These are phyloP conservation scores for Apotomis betuletana DNA, from an alignment of 2,888 invertebrate species.

Conservation along the genomic window DNA sequence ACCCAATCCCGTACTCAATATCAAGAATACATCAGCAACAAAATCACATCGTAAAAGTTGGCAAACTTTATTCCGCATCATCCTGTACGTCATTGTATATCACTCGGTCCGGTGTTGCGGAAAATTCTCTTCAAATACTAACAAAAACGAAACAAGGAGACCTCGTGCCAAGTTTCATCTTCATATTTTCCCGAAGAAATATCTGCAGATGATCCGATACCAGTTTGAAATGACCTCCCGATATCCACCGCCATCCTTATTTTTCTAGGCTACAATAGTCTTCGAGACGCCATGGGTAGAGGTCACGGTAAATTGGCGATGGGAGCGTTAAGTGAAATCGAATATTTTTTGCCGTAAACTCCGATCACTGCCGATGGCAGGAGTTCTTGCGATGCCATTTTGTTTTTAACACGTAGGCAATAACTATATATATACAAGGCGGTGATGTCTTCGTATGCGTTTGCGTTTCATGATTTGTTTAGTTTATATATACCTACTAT, in stretches of 20 bases:
- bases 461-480: too few species aligned
- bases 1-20: not conserved
- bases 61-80: slow-evolving; percentile 30
- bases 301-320: slow-evolving; percentile 41
- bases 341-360: slow-evolving; percentile 53
- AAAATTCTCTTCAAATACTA: slow-evolving; percentile 52
- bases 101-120: slow-evolving; percentile 45
- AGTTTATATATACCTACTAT: too few species aligned
- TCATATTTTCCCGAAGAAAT: slow-evolving; percentile 59
- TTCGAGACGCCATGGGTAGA: not conserved
- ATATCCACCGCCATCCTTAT: not conserved
- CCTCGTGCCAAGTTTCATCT: slow-evolving; percentile 58
- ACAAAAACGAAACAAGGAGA: slow-evolving; percentile 56
- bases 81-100: slow-evolving; percentile 38
- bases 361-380: slow-evolving; percentile 44
- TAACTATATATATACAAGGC: slow-evolving; percentile 20
- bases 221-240: slow-evolving; percentile 42
- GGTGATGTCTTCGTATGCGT: not conserved
- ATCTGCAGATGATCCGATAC: slow-evolving; percentile 51
- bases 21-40: slow-evolving; percentile 21
- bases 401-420: slow-evolving; percentile 39
- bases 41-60: slow-evolving; percentile 26
- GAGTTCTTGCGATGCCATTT: slow-evolving; percentile 35
- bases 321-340: slow-evolving; percentile 53
- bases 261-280: not conserved